Conservation (phyloP, 2,888 invertebrate species). For the Agrypnus murinus region DNA sequence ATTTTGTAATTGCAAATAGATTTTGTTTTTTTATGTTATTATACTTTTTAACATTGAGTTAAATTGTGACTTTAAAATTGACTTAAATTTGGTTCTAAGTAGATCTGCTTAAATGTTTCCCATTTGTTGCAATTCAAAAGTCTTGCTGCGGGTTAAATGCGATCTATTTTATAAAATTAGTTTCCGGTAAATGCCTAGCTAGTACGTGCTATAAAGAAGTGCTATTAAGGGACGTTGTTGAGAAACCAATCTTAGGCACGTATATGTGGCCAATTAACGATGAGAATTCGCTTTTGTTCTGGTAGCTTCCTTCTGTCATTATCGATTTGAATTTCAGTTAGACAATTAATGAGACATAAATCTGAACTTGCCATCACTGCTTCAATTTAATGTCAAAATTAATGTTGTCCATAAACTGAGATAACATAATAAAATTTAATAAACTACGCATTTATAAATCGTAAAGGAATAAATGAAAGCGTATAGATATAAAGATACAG, state of each 20-base stretch:
- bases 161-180: conserved; percentile 38
- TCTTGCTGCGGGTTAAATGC: conserved; percentile 12
- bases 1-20: background rate
- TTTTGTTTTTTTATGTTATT: too few species aligned
- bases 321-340: conserved; percentile 7
- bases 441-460: too few species aligned
- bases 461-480: too few species aligned
- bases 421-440: too few species aligned
- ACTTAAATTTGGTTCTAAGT: too few species aligned
- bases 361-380: background rate
- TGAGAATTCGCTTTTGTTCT: conserved; percentile 16
- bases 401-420: too few species aligned
- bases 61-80: too few species aligned
- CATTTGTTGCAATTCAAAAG: conserved; percentile 6
- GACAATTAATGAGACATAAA: conserved; percentile 7
- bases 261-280: conserved; percentile 39
- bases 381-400: too few species aligned
- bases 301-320: conserved; percentile 1
- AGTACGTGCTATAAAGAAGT: conserved; percentile 36
- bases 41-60: too few species aligned
- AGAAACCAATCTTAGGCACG: conserved; percentile 36
- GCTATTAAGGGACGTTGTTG: conserved; percentile 36
- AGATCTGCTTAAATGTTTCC: background rate
- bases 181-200: conserved; percentile 38
- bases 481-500: too few species aligned